Evolutionary conservation across 2,888 invertebrate species (phyloP).

Genomic region (Siphlonurus alternatus): DNA sequence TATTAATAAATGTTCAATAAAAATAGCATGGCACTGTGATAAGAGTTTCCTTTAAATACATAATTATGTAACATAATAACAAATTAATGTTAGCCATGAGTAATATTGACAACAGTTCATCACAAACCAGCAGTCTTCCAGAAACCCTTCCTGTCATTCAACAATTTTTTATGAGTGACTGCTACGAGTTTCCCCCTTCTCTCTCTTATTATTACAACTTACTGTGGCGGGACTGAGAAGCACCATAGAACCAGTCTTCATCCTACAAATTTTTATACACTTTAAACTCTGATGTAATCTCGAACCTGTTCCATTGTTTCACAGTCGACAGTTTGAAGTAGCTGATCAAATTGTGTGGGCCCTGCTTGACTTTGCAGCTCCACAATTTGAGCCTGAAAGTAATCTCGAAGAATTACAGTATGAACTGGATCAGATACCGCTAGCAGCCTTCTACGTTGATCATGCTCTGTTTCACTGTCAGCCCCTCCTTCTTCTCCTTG

Average conservation of each 20-base stretch:
- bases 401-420: conserved; percentile 53
- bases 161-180: background rate
- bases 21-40: background rate
- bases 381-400: conserved; percentile 48
- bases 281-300: conserved; percentile 36
- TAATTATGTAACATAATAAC: background rate
- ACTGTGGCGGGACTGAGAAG: background rate
- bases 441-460: conserved; percentile 48
- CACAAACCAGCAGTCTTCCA: background rate
- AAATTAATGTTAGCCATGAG: background rate
- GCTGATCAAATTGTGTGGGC: conserved; percentile 50
- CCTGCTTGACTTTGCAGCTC: conserved; percentile 59
- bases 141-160: background rate
- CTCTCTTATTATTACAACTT: background rate
- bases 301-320: conserved; percentile 54
- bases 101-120: background rate
- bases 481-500: conserved; percentile 29
- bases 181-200: background rate
- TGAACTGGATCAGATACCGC: conserved; percentile 63
- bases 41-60: background rate
- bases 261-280: too few relatives aligned
- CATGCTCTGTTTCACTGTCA: conserved; percentile 53
- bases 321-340: conserved; percentile 52
- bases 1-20: too few relatives aligned
- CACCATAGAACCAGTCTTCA: background rate